These are phyloP conservation scores for Columba livia DNA, from an alignment of 2,113 vertebrate genomes.

Conservation along the genomic window DNA sequence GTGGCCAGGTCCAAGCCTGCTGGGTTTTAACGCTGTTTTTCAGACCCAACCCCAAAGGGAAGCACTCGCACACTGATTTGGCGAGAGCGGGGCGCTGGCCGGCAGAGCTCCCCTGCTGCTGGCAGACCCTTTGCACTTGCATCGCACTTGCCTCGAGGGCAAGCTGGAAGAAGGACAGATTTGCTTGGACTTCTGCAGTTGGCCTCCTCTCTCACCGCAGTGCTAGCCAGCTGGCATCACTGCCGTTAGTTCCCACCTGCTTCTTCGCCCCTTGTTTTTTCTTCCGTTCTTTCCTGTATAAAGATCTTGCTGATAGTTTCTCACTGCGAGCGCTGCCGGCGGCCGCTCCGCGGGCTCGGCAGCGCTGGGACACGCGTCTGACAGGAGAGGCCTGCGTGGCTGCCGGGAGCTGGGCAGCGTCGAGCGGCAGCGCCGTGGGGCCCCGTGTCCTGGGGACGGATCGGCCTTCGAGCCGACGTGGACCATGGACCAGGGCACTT, in stretches of 20 bases:
- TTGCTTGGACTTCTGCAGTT: neutral
- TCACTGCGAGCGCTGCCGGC: rapidly evolving
- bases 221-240: neutral
- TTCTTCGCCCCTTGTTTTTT: neutral
- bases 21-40: neutral
- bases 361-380: neutral
- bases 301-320: neutral
- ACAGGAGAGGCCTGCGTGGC: neutral
- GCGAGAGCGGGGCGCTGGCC: rapidly evolving
- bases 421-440: rapidly evolving
- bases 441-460: neutral
- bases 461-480: rapidly evolving
- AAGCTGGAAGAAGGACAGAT: neutral
- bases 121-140: neutral
- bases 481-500: neutral
- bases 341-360: rapidly evolving
- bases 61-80: neutral
- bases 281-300: neutral
- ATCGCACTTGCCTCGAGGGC: neutral
- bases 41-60: neutral
- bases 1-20: neutral
- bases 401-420: rapidly evolving
- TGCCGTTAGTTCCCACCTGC: neutral
- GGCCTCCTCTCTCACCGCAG: neutral
- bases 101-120: neutral